Evolutionary conservation across 2,797 vertebrate genomes (phyloP), one percentile per base, ranked within the genome.

Genomic region (Xenopus petersii): DNA sequence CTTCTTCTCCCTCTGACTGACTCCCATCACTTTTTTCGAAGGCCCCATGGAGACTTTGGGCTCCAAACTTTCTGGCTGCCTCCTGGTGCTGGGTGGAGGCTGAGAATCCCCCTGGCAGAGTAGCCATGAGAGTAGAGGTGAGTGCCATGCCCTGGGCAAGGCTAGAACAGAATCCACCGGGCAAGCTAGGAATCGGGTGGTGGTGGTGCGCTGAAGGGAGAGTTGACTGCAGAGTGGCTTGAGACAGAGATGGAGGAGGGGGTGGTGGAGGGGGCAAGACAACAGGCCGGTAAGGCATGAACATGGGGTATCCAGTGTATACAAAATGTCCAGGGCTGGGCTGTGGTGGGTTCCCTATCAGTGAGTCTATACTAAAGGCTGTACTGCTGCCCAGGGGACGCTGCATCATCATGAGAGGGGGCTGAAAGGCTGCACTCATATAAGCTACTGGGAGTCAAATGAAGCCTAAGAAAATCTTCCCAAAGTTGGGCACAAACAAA

Each of bases 351-450:
- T 92, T 95, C 80, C 95, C 95, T 90, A 97, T 98, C 81, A 97
- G 92, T 60, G 95, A 96, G 92, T 98, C 96, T 79, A 98, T 97
- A 90, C 95, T 97, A 92, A 98, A 98, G 87, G 95, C 95, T 83
- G 94, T 94, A 88, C 92, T 92, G 88, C 93, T 95, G 89, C 95
- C 96, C 89, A 96, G 87, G 81, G 95, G 95, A 89, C 95, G 95
- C 94, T 96, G 96, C 95, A 98, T 96, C 95, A 95, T 95, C 94
- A 92, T 94, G 89, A 95, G 93, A 87, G 94, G 92, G 75, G 94
- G 88, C 82, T 86, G 90, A 88, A 93, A 94, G 75, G 94, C 93
- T 83, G 94, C 95, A 90, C 94, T 95, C 95, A 97, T 97, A 87
- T 83, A 86, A 86, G 86, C 84, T 64, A n/a, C 81, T 67, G 64